Base-by-base conservation (phyloP, 2,797 vertebrate species). In the Lepidocolaptes lacrymiger region DNA sequence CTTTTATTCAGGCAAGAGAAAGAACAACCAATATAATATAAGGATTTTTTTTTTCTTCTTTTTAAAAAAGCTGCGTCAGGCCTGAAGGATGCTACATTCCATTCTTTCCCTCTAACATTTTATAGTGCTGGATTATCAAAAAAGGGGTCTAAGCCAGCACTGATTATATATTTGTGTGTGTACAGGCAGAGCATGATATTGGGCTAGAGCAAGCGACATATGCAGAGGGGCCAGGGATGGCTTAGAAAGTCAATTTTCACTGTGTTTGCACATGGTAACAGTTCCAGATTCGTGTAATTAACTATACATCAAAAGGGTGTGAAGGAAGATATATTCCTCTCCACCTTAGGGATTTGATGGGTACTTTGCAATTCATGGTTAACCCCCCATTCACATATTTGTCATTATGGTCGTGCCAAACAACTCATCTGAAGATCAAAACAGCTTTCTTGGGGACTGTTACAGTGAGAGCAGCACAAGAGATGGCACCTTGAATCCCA, bases 1-100 rank as follows among this genome's bases (percentile, higher is more conserved):
- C 97, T 97, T 98, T 97, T 97, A 97, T 98, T 96, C 97, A 95
- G 97, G 96, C 97, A 97, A 98, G 95, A 97, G 96, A 97, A 97
- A 98, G 97, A 97, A 97, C 89, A 96, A 91, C 97, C 97, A 91
- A 96, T 97, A 94, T 80, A 94, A 91, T 93, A 95, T 97, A 96
- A 95, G 93, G 49, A 55, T 68, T 91, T 95, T 89, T 95, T 95
- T 96, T 94, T 52, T 55, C 79, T 79, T 85, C 77, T 81, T 93
- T 95, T 91, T 81, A 79, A 86, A 96, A 95, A 95, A 95, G 73
- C 79, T 89, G 74, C 92, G 94, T 97, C 84, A 95, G 92, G 80
- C 92, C 93, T 81, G 95, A 96, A 97, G 85, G 90, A 91, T 91
- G 84, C 76, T 93, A 90, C 86, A 88, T 96, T 91, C 78, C 41